Base-by-base conservation (phyloP, 1,140 invertebrate genomes). In the Apis florea region DNA sequence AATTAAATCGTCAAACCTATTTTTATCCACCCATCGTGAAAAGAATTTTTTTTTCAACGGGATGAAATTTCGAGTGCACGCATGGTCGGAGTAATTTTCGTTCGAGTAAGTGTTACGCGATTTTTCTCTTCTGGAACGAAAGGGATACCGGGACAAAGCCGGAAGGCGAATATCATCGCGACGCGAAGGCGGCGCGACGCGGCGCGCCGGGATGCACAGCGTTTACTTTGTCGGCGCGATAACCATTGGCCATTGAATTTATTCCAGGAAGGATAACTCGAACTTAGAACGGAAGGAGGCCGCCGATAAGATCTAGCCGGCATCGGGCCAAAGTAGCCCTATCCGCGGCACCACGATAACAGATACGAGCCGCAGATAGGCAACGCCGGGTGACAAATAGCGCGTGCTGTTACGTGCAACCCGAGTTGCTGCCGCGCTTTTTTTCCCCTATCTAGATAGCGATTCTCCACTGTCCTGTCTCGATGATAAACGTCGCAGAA, bases 231-330 rank as follows among this genome's bases (percentile, higher is more conserved):
- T 88, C 86, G 85, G 85, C 83, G 85, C 83, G 79, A 87, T 84
- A 87, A 87, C 86, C 86, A 88, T 88, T 88, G 85, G 82, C 78
- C 86, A 88, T 88, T 88, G 86, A 88, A 88, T 88, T 88, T 88
- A 88, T 88, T 88, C 86, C 85, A 67, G 58, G 77, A 78, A 71
- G 82, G 78, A 79, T 87, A 87, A 81, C 82, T 77, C 85, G 81
- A 79, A 87, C 76, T 82, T 78, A 84, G 80, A 82, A 82, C 85
- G 85, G 86, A 88, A 88, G 83, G 82, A 88, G 79, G 54, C 26
- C 51, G 53, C 9, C 69, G 86, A 88, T 88, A 88, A 88, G 82
- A 88, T 88, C 86, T 83, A 63, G 51, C 81, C 76, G 84, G 72
- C 84, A 84, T 78, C 82, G 74, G 82, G 74, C 78, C 73, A 84